Conservation (phyloP, 2,797 vertebrate species). For the Halcyon smyrnensis region DNA sequence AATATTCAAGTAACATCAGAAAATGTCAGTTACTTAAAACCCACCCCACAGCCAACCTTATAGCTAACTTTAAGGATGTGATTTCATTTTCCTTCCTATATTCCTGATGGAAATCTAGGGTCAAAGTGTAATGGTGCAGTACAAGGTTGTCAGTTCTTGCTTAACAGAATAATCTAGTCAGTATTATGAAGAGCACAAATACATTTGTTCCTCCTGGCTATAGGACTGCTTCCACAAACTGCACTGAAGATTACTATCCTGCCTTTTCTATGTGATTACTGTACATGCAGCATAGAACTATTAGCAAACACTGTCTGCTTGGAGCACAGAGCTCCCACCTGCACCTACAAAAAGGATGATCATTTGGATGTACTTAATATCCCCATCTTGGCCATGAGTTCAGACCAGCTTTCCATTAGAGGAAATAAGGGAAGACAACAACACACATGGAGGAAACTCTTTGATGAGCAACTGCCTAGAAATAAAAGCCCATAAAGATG, state of each 20-base stretch:
- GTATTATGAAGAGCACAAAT: background rate
- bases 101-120: background rate
- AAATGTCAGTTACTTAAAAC: background rate
- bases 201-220: background rate
- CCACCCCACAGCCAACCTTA: background rate
- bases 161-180: background rate
- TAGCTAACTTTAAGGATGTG: background rate
- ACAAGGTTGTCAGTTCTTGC: background rate
- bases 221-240: background rate
- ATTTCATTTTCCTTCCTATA: background rate
- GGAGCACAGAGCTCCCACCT: background rate
- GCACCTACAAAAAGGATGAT: background rate
- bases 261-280: background rate
- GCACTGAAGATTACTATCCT: background rate
- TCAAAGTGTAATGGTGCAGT: rapidly evolving
- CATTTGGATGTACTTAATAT: background rate
- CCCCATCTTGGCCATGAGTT: background rate
- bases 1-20: background rate
- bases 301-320: background rate
- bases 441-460: background rate
- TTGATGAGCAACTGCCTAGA: background rate
- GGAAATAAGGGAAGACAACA: background rate
- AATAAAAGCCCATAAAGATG: background rate
- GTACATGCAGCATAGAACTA: background rate
- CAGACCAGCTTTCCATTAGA: background rate